Base-by-base conservation (phyloP, 2,888 invertebrate species). In the Nebria salina region DNA sequence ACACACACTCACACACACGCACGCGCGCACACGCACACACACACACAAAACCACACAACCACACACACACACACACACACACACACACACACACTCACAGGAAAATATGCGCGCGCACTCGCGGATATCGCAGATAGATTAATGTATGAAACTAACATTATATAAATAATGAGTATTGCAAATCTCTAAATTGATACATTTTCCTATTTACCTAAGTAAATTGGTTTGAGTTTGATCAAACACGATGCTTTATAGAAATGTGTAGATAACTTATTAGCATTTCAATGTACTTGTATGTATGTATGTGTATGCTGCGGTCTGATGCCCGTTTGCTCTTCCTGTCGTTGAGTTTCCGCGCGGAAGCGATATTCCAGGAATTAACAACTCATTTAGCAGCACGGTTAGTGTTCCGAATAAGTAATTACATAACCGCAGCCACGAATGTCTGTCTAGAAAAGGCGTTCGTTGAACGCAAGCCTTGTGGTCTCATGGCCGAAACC, bases 371-470 rank as follows among this genome's bases (percentile, higher is more conserved):
- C 75, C 20, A 64, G 72, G 65, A 76, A 82, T 85, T 85, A 85
- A 85, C 85, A 86, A 86, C 85, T 86, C 86, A 85, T 86, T 86
- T 86, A 85, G 85, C 85, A 85, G 85, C 84, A 84, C 85, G 85
- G 85, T 86, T 85, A 85, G 85, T 85, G 84, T 85, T 85, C 84
- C 83, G 84, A 85, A 84, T 85, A 85, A 86, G 85, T 85, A 85
- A 85, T 86, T 85, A 86, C 84, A 84, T 85, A 85, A 85, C 85
- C 85, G 79, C 85, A 83, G 82, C 82, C 43, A 64, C 34, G 66
- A 20, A 76, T 76, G 76, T 76, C 66, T 76, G 66, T 25, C 76
- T 76, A 73, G 42, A 26, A 66, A 76, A 65, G 11, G 75, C 77
- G 42, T 43, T 64, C 26, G 41, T 73, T 70, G 70, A 34, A 70